A percentile compares a stretch with the other conserved stretches of the same genome.
Evolutionary conservation across 2,797 vertebrate genomes (phyloP).

Genomic region (Syndactyla subalaris): DNA sequence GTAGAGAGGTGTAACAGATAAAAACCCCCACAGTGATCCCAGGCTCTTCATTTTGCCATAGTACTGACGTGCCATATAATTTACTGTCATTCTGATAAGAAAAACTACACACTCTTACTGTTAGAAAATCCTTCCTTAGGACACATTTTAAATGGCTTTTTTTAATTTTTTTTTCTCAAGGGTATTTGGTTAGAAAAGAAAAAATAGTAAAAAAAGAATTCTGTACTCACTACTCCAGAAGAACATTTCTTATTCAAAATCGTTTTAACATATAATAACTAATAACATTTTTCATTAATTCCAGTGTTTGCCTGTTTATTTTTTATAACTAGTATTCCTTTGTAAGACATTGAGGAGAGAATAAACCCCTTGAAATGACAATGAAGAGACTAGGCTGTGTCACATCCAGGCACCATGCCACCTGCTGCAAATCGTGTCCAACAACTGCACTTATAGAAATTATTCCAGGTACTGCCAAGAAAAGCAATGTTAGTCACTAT

Average conservation of each 20-base stretch:
- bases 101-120: not conserved
- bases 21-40: not conserved
- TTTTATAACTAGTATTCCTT: not conserved
- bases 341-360: not conserved
- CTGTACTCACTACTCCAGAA: not conserved
- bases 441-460: slow-evolving; percentile 41
- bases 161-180: not conserved
- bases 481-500: not conserved
- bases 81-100: not conserved
- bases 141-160: not conserved
- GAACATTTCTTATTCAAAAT: not conserved
- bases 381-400: not conserved
- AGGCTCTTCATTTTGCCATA: not conserved
- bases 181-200: not conserved
- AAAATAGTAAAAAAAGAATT: not conserved
- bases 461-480: slow-evolving; percentile 38
- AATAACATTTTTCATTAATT: not conserved
- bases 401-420: slow-evolving; percentile 19
- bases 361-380: slow-evolving; percentile 8
- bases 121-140: not conserved
- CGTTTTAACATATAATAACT: not conserved
- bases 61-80: not conserved
- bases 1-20: not conserved
- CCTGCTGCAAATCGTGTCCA: not conserved
- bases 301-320: not conserved